A percentile compares a stretch with the other conserved stretches of the same genome.
These are phyloP conservation scores for Carterocephalus palaemon DNA, from an alignment of 2,888 invertebrate genomes.

Conservation along the genomic window DNA sequence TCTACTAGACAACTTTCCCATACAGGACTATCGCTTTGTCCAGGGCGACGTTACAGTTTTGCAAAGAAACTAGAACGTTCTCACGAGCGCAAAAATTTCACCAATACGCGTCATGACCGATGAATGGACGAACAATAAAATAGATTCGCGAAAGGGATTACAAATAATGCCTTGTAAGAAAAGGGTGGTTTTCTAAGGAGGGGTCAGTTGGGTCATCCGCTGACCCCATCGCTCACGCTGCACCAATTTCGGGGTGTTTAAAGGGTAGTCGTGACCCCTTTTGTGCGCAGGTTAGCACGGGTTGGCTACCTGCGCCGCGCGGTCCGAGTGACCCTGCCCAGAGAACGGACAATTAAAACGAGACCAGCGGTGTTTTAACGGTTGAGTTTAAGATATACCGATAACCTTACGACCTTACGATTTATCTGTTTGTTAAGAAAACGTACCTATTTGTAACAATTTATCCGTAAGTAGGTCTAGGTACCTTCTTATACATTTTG, in stretches of 20 bases:
- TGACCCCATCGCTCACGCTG: constrained; percentile 78
- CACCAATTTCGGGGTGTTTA: constrained; percentile 73
- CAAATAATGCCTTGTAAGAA: constrained; percentile 78
- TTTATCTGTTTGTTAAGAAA: constrained; percentile 23
- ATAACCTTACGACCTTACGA: constrained; percentile 56
- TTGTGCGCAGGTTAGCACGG: constrained; percentile 64
- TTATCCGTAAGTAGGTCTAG: not conserved
- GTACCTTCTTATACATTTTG: not conserved
- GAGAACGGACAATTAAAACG: constrained; percentile 72
- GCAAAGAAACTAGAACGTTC: constrained; percentile 77
- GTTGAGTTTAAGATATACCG: constrained; percentile 63
- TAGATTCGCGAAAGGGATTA: constrained; percentile 80
- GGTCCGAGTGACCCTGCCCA: constrained; percentile 58
- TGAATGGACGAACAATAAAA: constrained; percentile 66
- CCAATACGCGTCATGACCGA: constrained; percentile 63
- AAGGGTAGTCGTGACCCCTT: constrained; percentile 69
- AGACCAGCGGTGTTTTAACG: constrained; percentile 61
- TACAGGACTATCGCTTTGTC: constrained; percentile 52
- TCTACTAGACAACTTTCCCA: constrained; percentile 70
- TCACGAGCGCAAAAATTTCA: constrained; percentile 75
- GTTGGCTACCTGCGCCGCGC: constrained; percentile 66
- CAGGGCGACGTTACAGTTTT: constrained; percentile 67
- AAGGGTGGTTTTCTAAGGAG: constrained; percentile 63
- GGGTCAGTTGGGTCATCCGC: constrained; percentile 72
- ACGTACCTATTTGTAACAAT: constrained; percentile 46